Evolutionary conservation across 1,140 invertebrate genomes (phyloP).

Genomic region (Zelostemma sp.): DNA sequence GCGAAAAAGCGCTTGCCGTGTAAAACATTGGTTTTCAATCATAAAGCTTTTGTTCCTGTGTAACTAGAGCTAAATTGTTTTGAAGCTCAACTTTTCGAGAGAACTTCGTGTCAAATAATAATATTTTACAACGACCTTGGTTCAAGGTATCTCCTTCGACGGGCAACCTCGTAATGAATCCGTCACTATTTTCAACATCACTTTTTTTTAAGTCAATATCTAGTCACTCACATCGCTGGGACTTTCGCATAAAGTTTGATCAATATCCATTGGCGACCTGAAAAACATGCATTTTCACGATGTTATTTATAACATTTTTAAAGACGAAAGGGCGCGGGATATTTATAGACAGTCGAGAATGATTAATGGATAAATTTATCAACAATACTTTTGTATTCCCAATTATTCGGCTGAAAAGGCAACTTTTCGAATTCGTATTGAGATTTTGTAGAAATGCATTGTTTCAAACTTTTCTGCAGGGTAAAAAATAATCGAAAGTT

Average conservation of each 20-base stretch:
- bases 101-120: background rate
- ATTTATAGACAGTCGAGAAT: no score
- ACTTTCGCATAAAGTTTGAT: constrained; percentile 29
- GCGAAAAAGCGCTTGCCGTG: background rate
- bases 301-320: no score
- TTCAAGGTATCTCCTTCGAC: constrained; percentile 7
- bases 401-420: no score
- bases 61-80: background rate
- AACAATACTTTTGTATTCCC: no score
- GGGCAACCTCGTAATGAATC: constrained; percentile 20
- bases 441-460: no score
- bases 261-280: constrained; percentile 19
- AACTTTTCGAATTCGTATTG: no score
- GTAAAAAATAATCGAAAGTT: no score
- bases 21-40: background rate
- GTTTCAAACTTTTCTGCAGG: no score
- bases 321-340: no score
- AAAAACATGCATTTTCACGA: constrained; percentile 10
- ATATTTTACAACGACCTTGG: constrained; percentile 28
- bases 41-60: background rate
- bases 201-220: constrained; percentile 19
- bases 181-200: no score
- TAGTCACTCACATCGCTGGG: constrained; percentile 11
- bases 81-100: background rate
- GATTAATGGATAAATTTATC: no score